Conservation (phyloP, 2,888 invertebrate species). For the Stegana nigrithorax region DNA sequence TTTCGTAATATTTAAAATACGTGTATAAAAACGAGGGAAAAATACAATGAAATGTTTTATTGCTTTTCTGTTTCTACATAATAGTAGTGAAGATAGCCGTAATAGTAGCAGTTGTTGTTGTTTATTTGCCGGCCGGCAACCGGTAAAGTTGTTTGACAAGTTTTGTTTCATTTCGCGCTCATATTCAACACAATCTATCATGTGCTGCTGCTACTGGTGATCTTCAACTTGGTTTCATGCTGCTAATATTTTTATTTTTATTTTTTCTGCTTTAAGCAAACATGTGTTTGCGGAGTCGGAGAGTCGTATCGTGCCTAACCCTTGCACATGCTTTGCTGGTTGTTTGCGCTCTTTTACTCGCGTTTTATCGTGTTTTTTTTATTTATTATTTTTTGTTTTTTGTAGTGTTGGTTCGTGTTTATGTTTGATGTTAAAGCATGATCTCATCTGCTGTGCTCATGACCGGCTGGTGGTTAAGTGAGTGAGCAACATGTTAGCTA, state of each 20-base stretch:
- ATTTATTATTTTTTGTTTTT: background rate
- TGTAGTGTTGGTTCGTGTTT: background rate
- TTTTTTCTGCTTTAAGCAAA: background rate
- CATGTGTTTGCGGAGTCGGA: conserved; percentile 14
- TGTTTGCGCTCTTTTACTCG: background rate
- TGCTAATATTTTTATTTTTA: too few relatives aligned
- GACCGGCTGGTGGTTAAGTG: background rate
- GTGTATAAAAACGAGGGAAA: too few relatives aligned
- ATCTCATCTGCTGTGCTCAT: conserved; percentile 8
- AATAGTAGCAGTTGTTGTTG: conserved; percentile 25
- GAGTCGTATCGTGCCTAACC: too few relatives aligned
- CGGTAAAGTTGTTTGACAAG: conserved; percentile 52
- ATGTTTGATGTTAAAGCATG: background rate
- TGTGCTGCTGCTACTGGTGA: too few relatives aligned
- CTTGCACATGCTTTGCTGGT: background rate
- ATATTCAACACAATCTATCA: background rate
- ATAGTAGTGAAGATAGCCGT: conserved; percentile 33
- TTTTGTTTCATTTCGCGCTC: conserved; percentile 43
- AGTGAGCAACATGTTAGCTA: background rate
- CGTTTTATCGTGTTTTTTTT: background rate
- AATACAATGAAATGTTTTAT: background rate
- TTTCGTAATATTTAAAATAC: too few relatives aligned
- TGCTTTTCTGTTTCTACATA: conserved; percentile 6
- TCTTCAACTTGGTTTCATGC: too few relatives aligned
- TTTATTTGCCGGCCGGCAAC: conserved; percentile 51